Evolutionary conservation across 1,140 invertebrate genomes (phyloP), one percentile per base, ranked within the genome.

Genomic region (Prorops nasuta): DNA sequence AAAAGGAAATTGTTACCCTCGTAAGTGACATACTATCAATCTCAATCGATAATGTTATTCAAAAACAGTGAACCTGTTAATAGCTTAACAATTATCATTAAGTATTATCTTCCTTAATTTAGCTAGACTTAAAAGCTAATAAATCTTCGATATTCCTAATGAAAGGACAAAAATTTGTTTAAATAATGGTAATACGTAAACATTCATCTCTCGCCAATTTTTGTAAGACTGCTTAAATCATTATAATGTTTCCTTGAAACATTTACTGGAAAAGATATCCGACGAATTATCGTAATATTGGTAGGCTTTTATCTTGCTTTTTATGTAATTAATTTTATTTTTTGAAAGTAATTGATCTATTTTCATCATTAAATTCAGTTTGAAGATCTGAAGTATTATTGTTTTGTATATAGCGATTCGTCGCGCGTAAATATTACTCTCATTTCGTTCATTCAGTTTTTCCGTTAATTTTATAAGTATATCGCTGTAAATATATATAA

Each of bases 211-310:
- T 56, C 60, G 56, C 54, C 54, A 57, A 68, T 59, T 67, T 58
- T 37, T 49, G 54, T 66, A 72, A 72, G 70, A 71, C 66, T 72
- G 66, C 57, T 65, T 67, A n/a, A n/a, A n/a, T n/a, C n/a, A n/a
- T n/a, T n/a, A n/a, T n/a, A n/a, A n/a, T n/a, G n/a, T n/a, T n/a
- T n/a, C n/a, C n/a, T n/a, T n/a, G n/a, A n/a, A n/a, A n/a, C n/a
- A n/a, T n/a, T n/a, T n/a, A n/a, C n/a, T n/a, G n/a, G n/a, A n/a
- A n/a, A n/a, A n/a, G n/a, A n/a, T n/a, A n/a, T n/a, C n/a, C n/a
- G n/a, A n/a, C n/a, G n/a, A n/a, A n/a, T n/a, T n/a, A n/a, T n/a
- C n/a, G n/a, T n/a, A n/a, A n/a, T n/a, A n/a, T n/a, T n/a, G n/a
- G n/a, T n/a, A n/a, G n/a, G n/a, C n/a, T n/a, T n/a, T n/a, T n/a